Percentiles rank a stretch among this genome's conserved stretches.
Evolutionary conservation across 2,797 vertebrate species (phyloP).

Genomic region (Pterois miles): DNA sequence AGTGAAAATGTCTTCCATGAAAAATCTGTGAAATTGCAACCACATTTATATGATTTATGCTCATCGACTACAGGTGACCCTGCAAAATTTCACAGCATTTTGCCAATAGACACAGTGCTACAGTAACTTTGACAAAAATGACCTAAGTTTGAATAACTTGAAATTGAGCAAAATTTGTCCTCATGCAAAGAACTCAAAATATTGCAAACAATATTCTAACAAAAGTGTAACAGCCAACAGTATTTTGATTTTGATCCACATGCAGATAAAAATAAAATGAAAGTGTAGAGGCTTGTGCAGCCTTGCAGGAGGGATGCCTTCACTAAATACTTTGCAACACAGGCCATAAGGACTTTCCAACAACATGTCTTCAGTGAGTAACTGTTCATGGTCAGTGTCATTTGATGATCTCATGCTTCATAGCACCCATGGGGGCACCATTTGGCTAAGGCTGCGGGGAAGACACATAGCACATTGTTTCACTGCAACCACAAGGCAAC

Average conservation of each 20-base stretch:
- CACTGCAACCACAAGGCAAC: conserved; percentile 56
- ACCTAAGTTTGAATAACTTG: neutral
- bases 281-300: neutral
- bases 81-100: neutral
- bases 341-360: conserved; percentile 14
- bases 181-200: neutral
- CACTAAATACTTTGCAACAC: conserved; percentile 7
- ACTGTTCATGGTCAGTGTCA: conserved; percentile 62
- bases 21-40: neutral
- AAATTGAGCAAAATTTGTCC: neutral
- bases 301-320: neutral
- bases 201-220: neutral
- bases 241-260: neutral
- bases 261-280: neutral
- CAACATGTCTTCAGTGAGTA: conserved; percentile 37
- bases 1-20: neutral
- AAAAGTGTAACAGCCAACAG: neutral
- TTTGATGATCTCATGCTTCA: conserved; percentile 69
- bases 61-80: neutral
- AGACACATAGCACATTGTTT: conserved; percentile 56
- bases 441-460: conserved; percentile 64
- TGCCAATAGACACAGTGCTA: neutral
- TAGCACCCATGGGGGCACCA: conserved; percentile 57
- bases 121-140: neutral
- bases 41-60: neutral